Percentiles rank a stretch among this genome's conserved stretches.
Conservation (phyloP, 1,140 invertebrate species). For the Drosophila nebulosa region DNA sequence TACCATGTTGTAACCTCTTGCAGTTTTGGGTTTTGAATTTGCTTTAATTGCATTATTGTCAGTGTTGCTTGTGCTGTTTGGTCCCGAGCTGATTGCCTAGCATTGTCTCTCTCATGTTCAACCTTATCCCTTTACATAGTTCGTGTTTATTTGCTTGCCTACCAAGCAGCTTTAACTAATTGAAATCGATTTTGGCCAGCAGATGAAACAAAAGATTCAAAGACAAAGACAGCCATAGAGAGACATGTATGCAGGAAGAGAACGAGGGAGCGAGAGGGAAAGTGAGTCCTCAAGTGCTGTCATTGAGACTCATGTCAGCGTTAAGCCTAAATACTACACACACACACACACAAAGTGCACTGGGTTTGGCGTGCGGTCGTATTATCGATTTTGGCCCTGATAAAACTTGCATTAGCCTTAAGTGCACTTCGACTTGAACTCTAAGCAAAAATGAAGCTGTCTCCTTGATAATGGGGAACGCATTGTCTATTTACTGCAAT, state of each 20-base stretch:
- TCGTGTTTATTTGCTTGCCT: slow-evolving; percentile 57
- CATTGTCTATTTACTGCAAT: slow-evolving; percentile 32
- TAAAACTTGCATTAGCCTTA: slow-evolving; percentile 51
- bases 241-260: not conserved
- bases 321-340: slow-evolving; percentile 54
- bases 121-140: slow-evolving; percentile 50
- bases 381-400: slow-evolving; percentile 52
- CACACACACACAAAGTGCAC: slow-evolving; percentile 39
- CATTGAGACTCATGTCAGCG: slow-evolving; percentile 53
- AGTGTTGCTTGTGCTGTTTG: slow-evolving; percentile 34
- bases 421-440: slow-evolving; percentile 48
- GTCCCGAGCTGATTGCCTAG: slow-evolving; percentile 37
- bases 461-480: not conserved
- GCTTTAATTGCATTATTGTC: slow-evolving; percentile 67
- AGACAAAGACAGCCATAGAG: not conserved
- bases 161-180: slow-evolving; percentile 64
- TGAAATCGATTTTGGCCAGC: slow-evolving; percentile 64
- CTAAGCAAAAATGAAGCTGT: slow-evolving; percentile 1
- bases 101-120: slow-evolving; percentile 46
- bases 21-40: slow-evolving; percentile 67
- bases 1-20: slow-evolving; percentile 51
- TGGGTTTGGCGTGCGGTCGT: slow-evolving; percentile 42
- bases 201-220: slow-evolving; percentile 3
- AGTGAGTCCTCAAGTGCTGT: slow-evolving; percentile 8
- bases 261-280: not conserved